Evolutionary conservation across 2,888 invertebrate genomes (phyloP).

Genomic region (Mesorhabditis spiculigera): DNA sequence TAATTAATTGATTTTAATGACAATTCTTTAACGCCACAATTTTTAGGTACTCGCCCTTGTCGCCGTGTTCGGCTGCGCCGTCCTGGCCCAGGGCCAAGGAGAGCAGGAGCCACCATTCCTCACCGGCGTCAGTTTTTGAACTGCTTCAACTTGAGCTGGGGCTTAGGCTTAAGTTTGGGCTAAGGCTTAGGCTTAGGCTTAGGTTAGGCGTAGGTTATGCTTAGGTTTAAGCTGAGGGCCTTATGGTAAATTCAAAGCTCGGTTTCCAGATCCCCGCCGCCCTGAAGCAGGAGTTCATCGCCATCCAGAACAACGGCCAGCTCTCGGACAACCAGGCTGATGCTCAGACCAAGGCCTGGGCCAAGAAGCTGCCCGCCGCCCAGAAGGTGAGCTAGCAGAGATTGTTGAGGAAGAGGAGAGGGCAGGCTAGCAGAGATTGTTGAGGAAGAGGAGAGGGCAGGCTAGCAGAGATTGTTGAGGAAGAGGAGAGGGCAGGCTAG

Average conservation of each 20-base stretch:
- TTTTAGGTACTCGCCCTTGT: background rate
- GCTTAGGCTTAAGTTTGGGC: no score
- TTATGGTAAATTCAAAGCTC: background rate
- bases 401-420: background rate
- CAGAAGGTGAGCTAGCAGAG: background rate
- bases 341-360: background rate
- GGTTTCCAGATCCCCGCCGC: background rate
- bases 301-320: background rate
- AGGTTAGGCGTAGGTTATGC: no score
- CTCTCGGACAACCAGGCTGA: background rate
- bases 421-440: no score
- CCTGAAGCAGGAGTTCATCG: constrained; percentile 2
- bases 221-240: no score
- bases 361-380: background rate
- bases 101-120: background rate
- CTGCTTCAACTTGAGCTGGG: no score
- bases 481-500: no score
- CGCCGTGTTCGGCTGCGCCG: background rate
- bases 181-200: no score
- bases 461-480: no score
- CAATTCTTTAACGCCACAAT: background rate
- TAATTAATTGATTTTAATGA: no score
- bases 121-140: background rate
- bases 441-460: no score
- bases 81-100: background rate